phyloP scores from a whole-genome alignment of 2,888 invertebrate genomes.

The Lasioglossum villosulum region DNA sequence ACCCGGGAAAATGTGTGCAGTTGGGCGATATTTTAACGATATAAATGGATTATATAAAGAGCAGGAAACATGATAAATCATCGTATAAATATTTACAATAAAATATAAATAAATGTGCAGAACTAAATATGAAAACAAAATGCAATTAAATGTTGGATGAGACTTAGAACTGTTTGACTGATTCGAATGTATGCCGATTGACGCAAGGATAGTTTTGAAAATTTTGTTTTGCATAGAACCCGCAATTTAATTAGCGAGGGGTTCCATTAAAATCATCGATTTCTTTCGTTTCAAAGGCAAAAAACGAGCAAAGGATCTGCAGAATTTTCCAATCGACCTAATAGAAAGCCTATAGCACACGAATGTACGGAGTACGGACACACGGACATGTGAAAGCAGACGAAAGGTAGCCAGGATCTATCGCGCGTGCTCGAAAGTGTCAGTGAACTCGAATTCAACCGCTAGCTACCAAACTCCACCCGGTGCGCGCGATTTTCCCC shows the following conservation, averaged over 20 bases:
- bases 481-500: conserved; percentile 5
- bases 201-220: background rate
- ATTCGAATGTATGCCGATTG: background rate
- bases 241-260: background rate
- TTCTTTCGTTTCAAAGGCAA: background rate
- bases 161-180: background rate
- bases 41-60: background rate
- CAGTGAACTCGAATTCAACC: conserved; percentile 69
- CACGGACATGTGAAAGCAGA: conserved; percentile 25
- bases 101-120: background rate
- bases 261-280: background rate
- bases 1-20: background rate
- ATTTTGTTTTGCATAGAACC: background rate
- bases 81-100: too few species aligned
- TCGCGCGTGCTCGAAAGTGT: conserved; percentile 72
- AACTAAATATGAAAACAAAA: background rate
- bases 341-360: conserved; percentile 7
- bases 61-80: background rate
- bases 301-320: background rate
- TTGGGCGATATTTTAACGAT: background rate
- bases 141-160: too few species aligned
- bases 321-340: conserved; percentile 10
- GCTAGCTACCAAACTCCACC: conserved; percentile 46
- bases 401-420: conserved; percentile 55
- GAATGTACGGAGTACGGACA: background rate